These are phyloP conservation scores for Hyaena hyaena DNA, from an alignment of 2,113 vertebrate genomes.

Conservation along the genomic window DNA sequence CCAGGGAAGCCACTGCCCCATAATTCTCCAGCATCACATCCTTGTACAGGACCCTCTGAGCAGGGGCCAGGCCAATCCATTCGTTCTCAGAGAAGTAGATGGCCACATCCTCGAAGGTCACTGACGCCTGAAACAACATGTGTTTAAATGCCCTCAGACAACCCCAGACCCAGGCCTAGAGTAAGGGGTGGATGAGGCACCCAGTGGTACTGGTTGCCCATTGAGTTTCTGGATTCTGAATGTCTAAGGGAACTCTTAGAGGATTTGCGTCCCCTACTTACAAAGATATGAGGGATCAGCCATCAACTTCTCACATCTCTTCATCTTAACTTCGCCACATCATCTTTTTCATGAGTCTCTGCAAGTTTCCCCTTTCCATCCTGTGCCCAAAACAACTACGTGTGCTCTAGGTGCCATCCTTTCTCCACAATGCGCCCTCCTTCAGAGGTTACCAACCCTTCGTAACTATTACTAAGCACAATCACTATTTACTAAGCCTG, in stretches of 20 bases:
- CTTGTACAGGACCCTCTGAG: conserved; percentile 40
- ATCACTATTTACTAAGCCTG: not conserved
- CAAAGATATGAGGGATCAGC: not conserved
- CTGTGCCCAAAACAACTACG: not conserved
- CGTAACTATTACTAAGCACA: not conserved
- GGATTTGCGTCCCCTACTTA: not conserved
- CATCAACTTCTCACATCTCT: not conserved
- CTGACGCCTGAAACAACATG: conserved; percentile 33
- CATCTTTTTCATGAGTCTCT: not conserved
- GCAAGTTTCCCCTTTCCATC: not conserved
- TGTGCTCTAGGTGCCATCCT: not conserved
- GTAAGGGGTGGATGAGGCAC: not conserved
- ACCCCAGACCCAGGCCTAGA: not conserved
- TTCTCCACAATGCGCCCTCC: not conserved
- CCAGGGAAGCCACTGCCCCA: conserved; percentile 23
- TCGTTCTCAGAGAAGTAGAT: conserved; percentile 46
- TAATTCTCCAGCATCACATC: conserved; percentile 64
- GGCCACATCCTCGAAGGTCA: conserved; percentile 34
- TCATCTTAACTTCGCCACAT: not conserved
- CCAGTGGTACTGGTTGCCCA: not conserved
- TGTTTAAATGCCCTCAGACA: not conserved
- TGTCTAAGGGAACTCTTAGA: not conserved
- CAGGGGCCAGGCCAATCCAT: not conserved
- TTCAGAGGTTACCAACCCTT: not conserved
- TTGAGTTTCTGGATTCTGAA: not conserved